Base-by-base conservation (phyloP, 2,113 vertebrate species). In the Dicrurus megarhynchus region DNA sequence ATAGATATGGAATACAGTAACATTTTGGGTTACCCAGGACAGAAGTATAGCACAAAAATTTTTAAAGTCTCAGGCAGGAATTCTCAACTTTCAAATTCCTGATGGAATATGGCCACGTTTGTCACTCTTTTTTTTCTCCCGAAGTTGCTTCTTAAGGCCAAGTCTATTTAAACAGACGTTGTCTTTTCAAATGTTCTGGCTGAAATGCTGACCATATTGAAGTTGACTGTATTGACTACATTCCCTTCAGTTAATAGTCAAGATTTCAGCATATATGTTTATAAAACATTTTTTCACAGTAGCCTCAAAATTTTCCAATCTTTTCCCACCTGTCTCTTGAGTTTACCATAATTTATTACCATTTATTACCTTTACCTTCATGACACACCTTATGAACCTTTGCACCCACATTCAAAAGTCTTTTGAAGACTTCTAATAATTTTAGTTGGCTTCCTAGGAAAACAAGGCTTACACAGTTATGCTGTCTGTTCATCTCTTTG, bases 81-180 rank as follows among this genome's bases (percentile, higher is more conserved):
- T 39, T 41, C 28, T 53, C 60, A 16, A 4, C 30, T 47, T 70
- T 74, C 39, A 79, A 56, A 55, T 41, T 70, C 17, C 17, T 1
- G 0, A 14, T 74, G 56, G 50, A 44, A 21, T n/a, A 69, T 0
- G 0, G 49, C 44, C 57, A 28, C 1, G 2, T 20, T 57, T 86
- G 27, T 52, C 33, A 32, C 15, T 20, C 10, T 33, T 26, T 50
- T 32, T 32, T 23, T 26, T 3, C 24, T 37, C 27, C 11, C 32
- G 30, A 41, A 37, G 15, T 6, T 50, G 30, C 5, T 68, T 92
- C 18, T 71, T 79, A 64, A 64, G 18, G 52, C 52, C 1, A 1
- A 78, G 4, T 42, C 20, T 81, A 12, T 53, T 74, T 52, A 60
- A 81, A 53, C 3, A 50, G 33, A 35, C 12, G 19, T 18, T 27